Percentiles rank a stretch among this genome's conserved stretches.
Evolutionary conservation across 1,140 invertebrate species (phyloP).

Genomic region (Achroia grisella): DNA sequence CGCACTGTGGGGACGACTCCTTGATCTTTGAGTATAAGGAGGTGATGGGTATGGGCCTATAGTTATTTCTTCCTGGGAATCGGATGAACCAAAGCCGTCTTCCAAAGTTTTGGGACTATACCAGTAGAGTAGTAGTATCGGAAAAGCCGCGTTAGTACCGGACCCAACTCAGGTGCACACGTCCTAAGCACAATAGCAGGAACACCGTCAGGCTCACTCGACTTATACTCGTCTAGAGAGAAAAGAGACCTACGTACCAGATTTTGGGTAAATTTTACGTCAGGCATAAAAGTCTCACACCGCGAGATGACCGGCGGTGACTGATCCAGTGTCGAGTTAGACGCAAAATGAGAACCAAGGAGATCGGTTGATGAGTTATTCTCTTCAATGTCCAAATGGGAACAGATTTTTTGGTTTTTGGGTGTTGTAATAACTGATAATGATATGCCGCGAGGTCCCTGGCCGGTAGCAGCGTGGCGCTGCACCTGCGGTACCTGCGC

Average conservation of each 20-base stretch:
- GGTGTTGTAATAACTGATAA: neutral
- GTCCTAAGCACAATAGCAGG: constrained; percentile 3
- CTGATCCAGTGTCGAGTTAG: no score
- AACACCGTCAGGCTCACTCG: constrained; percentile 7
- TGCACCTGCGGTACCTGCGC: constrained; percentile 21
- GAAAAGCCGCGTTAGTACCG: constrained; percentile 5
- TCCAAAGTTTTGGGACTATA: neutral
- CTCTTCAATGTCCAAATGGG: neutral
- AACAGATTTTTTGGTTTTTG: neutral
- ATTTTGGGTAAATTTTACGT: no score
- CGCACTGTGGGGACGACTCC: no score
- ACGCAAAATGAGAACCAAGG: no score
- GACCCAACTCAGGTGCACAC: constrained; percentile 7
- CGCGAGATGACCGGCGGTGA: neutral
- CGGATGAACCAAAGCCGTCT: neutral
- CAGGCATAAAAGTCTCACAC: no score
- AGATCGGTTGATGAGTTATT: no score
- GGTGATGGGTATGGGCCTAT: no score
- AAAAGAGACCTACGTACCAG: no score
- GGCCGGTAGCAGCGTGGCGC: constrained; percentile 12
- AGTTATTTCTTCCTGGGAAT: neutral
- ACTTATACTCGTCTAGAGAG: neutral
- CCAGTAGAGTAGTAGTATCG: neutral
- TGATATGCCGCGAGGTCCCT: constrained; percentile 6
- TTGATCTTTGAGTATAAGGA: no score